These are phyloP conservation scores for Drosophila ambigua DNA, from an alignment of 1,140 invertebrate species.

Conservation along the genomic window DNA sequence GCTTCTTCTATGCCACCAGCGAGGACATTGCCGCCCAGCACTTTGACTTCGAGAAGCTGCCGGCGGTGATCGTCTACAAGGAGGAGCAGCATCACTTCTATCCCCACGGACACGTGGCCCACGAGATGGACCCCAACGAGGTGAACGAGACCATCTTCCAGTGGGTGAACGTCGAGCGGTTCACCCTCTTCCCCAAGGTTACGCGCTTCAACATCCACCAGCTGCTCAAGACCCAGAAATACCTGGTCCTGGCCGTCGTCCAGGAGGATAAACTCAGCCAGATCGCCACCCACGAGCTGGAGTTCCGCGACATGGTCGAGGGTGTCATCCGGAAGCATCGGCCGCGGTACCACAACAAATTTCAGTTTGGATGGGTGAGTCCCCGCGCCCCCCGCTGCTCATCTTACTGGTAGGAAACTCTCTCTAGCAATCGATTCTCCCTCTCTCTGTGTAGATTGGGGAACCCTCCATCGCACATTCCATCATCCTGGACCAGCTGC, in stretches of 20 bases:
- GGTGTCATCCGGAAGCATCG: conserved; percentile 91
- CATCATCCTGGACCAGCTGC: conserved; percentile 93
- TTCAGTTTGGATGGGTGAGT: conserved; percentile 95
- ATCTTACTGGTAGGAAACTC: too few relatives aligned
- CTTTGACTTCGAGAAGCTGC: conserved; percentile 87
- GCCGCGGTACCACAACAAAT: conserved; percentile 91
- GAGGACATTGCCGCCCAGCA: conserved; percentile 88
- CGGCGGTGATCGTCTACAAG: conserved; percentile 93
- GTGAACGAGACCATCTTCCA: conserved; percentile 89
- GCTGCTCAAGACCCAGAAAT: conserved; percentile 92
- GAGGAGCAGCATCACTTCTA: conserved; percentile 90
- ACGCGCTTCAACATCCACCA: conserved; percentile 93
- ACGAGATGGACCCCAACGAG: conserved; percentile 84
- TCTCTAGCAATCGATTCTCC: not conserved
- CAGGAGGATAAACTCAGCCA: conserved; percentile 94
- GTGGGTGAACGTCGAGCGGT: conserved; percentile 96
- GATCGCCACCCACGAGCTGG: conserved; percentile 91
- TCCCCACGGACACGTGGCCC: conserved; percentile 85
- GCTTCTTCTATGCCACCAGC: conserved; percentile 93
- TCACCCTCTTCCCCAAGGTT: conserved; percentile 93
- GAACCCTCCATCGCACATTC: conserved; percentile 94
- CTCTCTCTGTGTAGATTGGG: conserved; percentile 85
- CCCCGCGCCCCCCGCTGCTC: not conserved
- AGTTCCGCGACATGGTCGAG: conserved; percentile 94
- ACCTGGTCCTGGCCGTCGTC: conserved; percentile 93